phyloP scores from a whole-genome alignment of 2,888 invertebrate genomes.

The Drosophila kambysellisi region DNA sequence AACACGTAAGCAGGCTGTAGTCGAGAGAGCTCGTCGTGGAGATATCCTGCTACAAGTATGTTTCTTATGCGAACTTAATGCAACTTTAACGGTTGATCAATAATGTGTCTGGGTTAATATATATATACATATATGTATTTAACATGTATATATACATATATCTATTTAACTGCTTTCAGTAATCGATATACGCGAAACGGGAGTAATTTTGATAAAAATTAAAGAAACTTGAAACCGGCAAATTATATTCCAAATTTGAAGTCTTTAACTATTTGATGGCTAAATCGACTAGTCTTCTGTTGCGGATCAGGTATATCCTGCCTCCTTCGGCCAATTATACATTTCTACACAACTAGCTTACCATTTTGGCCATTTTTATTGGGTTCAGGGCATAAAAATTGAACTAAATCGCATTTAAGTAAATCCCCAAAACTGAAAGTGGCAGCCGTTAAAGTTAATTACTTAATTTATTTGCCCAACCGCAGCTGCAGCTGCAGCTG shows the following conservation, averaged over 20 bases:
- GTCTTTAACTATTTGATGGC: neutral
- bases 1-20: neutral
- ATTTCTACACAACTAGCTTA: neutral
- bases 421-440: conserved; percentile 38
- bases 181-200: neutral
- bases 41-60: neutral
- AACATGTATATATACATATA: no score
- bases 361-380: neutral
- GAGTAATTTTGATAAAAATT: neutral
- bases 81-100: neutral
- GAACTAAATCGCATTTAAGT: conserved; percentile 21
- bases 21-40: neutral
- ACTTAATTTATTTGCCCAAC: conserved; percentile 65
- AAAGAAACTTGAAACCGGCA: neutral
- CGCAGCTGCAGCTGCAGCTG: conserved; percentile 53
- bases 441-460: conserved; percentile 63
- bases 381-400: conserved; percentile 30
- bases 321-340: neutral
- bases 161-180: no score
- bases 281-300: neutral
- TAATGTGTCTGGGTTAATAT: neutral
- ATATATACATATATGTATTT: no score
- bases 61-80: neutral
- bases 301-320: neutral
- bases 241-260: neutral